Evolutionary conservation across 2,797 vertebrate species (phyloP).

Genomic region (Carcharodon carcharias): DNA sequence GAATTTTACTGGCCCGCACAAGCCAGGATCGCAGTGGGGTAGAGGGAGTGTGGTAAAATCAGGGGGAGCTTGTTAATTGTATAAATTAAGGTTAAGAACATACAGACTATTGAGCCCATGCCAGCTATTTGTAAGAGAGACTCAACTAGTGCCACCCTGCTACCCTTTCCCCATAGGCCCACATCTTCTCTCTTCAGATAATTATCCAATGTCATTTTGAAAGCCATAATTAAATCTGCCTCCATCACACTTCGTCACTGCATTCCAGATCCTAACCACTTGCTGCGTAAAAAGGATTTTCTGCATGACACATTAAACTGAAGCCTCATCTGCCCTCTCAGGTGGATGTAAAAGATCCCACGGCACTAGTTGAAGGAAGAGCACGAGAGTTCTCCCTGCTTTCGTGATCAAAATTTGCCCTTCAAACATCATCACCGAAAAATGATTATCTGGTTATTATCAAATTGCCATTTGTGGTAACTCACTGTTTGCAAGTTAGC

Average conservation of each 20-base stretch:
- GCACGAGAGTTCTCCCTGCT: background rate
- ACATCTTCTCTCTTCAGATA: background rate
- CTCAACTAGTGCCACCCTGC: background rate
- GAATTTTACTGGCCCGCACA: background rate
- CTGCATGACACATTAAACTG: background rate
- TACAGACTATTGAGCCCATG: background rate
- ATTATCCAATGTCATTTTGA: background rate
- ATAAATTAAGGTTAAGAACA: background rate
- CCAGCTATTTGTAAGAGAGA: background rate
- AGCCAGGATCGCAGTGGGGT: background rate
- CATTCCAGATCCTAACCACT: too few species aligned
- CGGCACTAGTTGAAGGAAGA: background rate
- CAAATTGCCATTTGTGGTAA: background rate
- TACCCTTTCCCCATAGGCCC: too few species aligned
- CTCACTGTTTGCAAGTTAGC: background rate
- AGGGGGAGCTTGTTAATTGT: background rate
- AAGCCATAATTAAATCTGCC: background rate
- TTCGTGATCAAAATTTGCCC: background rate
- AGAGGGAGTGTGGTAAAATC: background rate
- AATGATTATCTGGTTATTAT: background rate
- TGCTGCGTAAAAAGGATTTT: background rate
- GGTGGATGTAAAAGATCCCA: background rate
- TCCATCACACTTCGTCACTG: background rate
- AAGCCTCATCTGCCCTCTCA: background rate
- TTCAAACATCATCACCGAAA: background rate